phyloP scores from a whole-genome alignment of 2,797 vertebrate genomes.

The Chromobotia macracanthus region DNA sequence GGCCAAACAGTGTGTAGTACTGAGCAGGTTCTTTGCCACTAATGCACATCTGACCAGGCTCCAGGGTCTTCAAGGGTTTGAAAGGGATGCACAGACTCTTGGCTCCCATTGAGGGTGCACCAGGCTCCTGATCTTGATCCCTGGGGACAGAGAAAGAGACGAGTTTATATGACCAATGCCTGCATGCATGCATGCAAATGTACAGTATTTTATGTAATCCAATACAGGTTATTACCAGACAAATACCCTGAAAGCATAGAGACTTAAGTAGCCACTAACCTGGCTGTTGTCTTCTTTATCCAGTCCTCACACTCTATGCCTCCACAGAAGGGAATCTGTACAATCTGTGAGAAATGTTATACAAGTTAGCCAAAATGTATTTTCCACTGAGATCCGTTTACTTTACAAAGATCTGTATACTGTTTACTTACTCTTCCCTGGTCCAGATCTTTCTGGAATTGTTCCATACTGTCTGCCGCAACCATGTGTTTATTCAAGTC shows the following conservation, averaged over 20 bases:
- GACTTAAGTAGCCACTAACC: slow-evolving; percentile 72
- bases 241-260: not conserved
- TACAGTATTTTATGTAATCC: not conserved
- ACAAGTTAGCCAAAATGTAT: not conserved
- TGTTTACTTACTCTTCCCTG: slow-evolving; percentile 84
- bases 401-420: no score
- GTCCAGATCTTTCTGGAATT: slow-evolving; percentile 92
- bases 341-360: slow-evolving; percentile 77
- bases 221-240: not conserved
- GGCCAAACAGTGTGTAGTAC: slow-evolving; percentile 93
- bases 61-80: slow-evolving; percentile 83
- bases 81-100: slow-evolving; percentile 98
- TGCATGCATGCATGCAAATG: not conserved
- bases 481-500: slow-evolving; percentile 92
- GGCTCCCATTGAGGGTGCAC: slow-evolving; percentile 96
- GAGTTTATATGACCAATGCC: not conserved
- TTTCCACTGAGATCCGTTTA: not conserved
- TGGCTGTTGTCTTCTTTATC: slow-evolving; percentile 97
- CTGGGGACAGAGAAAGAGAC: slow-evolving; percentile 65
- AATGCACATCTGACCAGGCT: slow-evolving; percentile 83
- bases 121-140: slow-evolving; percentile 96
- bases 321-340: slow-evolving; percentile 97
- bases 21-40: slow-evolving; percentile 88
- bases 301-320: slow-evolving; percentile 93
- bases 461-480: slow-evolving; percentile 86